Base-by-base conservation (phyloP, 2,888 invertebrate genomes). In the Tenthredo notha region DNA sequence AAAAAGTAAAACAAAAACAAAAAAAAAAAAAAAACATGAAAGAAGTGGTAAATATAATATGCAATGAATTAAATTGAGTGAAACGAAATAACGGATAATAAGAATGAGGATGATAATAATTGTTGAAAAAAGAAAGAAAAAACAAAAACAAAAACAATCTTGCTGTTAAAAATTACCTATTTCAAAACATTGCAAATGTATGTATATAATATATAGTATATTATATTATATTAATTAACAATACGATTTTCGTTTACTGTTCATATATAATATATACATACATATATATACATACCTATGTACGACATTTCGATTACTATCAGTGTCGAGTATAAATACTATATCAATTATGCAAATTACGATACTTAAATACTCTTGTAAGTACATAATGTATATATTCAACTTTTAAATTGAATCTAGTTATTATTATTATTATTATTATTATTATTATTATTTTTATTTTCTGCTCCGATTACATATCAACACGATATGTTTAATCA, bases 311-410 rank as follows among this genome's bases (percentile, higher is more conserved):
- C n/a, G 40, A 18, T 72, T 72, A 72, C 21, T 7, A 72, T 72
- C 40, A 72, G 29, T 72, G 18, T 37, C 70, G n/a, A n/a, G 10
- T n/a, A 72, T 37, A 40, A 40, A 33, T 37, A 37, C 21, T 37
- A 37, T 72, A 77, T 77, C 25, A 54, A 33, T 54, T 18, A 50
- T 25, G 77, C 72, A 21, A 74, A 88, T 84, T 84, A 85, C 84
- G 88, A 89, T 90, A 90, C 89, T 90, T 90, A 89, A 90, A 88
- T 88, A 88, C 85, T 88, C 85, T 87, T 86, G 83, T 86, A 85
- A 18, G 85, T 86, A 84, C 80, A 70, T 86, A 86, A 80, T 85
- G 61, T 54, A 77, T 90, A 89, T 85, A 89, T 65, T 33, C 18
- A 37, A 80, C 29, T 80, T 83, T 67, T 83, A n/a, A 40, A 72